These are phyloP conservation scores for Halictus ligatus DNA, from an alignment of 2,888 invertebrate genomes.

Conservation along the genomic window DNA sequence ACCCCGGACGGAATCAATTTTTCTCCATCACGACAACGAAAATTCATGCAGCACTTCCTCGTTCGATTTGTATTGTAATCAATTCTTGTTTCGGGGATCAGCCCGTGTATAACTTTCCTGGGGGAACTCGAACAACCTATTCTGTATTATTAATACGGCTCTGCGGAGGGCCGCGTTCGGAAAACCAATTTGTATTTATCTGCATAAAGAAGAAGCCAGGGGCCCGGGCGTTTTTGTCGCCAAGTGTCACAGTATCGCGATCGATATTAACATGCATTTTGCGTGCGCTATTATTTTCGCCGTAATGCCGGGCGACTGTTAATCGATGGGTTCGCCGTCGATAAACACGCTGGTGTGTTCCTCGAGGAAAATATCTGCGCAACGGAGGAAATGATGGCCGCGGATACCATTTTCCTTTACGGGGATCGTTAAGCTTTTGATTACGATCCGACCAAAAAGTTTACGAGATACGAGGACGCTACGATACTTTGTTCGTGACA, in stretches of 20 bases:
- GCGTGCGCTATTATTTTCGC: slow-evolving; percentile 28
- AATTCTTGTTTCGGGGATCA: slow-evolving; percentile 1
- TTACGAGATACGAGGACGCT: slow-evolving; percentile 38
- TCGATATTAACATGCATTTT: slow-evolving; percentile 30
- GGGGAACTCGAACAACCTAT: neutral
- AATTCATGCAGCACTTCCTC: slow-evolving; percentile 9
- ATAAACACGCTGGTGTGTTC: slow-evolving; percentile 19
- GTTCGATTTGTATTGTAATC: slow-evolving; percentile 13
- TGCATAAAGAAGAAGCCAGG: neutral
- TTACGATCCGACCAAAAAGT: slow-evolving; percentile 49
- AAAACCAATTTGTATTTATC: slow-evolving; percentile 19
- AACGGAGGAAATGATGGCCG: neutral
- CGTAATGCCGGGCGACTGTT: neutral
- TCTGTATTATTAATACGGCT: slow-evolving; percentile 3
- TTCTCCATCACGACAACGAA: neutral
- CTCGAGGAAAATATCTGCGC: slow-evolving; percentile 23
- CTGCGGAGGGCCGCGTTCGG: neutral
- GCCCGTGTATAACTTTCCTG: neutral
- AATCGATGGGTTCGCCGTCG: slow-evolving; percentile 23
- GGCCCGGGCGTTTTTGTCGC: neutral
- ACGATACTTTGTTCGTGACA: slow-evolving; percentile 28
- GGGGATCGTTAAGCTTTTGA: slow-evolving; percentile 43
- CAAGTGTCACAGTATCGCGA: neutral
- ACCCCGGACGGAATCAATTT: neutral
- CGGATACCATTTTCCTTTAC: slow-evolving; percentile 37